A percentile compares a stretch with the other conserved stretches of the same genome.
Evolutionary conservation across 2,797 vertebrate genomes (phyloP).

Genomic region (Helarctos malayanus): DNA sequence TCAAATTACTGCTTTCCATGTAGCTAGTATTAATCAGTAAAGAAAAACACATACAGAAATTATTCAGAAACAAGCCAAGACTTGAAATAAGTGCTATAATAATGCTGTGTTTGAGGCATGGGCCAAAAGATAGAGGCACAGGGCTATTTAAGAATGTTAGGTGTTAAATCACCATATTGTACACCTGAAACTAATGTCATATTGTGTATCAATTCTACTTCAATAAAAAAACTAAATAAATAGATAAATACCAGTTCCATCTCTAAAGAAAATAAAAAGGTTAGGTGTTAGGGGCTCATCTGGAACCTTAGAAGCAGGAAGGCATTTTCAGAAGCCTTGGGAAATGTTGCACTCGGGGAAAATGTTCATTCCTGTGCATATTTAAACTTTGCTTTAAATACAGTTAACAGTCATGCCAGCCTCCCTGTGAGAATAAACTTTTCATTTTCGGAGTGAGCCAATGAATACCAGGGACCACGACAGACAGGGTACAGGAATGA

Average conservation of each 20-base stretch:
- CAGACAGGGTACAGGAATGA: constrained; percentile 76
- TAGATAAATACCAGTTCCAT: neutral
- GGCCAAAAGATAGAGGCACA: neutral
- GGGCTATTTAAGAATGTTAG: neutral
- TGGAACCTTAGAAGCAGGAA: constrained; percentile 1
- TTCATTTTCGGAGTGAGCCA: constrained; percentile 81
- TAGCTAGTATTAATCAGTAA: neutral
- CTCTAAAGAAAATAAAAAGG: neutral
- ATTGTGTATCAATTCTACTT: neutral
- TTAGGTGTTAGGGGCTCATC: neutral
- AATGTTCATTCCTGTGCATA: constrained; percentile 79
- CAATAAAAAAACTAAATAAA: neutral
- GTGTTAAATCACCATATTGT: neutral
- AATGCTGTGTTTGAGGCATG: neutral
- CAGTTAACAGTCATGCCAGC: constrained; percentile 62
- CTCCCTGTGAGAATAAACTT: constrained; percentile 55
- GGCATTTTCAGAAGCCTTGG: neutral
- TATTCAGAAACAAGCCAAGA: constrained; percentile 21
- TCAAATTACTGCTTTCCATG: neutral
- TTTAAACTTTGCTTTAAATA: constrained; percentile 79
- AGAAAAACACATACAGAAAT: neutral
- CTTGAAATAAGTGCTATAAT: neutral
- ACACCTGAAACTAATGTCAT: neutral
- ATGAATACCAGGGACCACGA: constrained; percentile 53
- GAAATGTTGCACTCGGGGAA: constrained; percentile 56